phyloP scores from a whole-genome alignment of 2,113 vertebrate species.

The Ammospiza nelsoni region DNA sequence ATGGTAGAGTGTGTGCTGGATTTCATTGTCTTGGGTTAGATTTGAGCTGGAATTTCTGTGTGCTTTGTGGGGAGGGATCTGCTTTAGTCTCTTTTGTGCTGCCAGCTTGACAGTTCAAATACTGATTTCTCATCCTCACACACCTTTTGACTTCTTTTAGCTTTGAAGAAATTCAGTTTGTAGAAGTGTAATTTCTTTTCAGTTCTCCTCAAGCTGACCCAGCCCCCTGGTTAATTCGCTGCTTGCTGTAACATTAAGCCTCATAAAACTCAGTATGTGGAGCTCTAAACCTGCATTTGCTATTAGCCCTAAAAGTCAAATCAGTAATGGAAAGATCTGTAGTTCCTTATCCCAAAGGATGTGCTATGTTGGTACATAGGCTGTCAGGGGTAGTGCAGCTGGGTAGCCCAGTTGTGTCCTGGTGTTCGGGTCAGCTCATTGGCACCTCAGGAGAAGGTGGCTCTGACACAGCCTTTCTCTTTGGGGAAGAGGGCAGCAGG shows the following conservation, averaged over 20 bases:
- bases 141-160: slow-evolving; percentile 25
- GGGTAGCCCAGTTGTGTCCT: background rate
- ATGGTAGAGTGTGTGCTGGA: background rate
- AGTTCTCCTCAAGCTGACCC: background rate
- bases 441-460: background rate
- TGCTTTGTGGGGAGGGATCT: background rate
- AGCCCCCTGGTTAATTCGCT: background rate
- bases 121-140: background rate
- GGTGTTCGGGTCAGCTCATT: background rate
- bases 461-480: background rate
- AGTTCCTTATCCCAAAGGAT: slow-evolving; percentile 19
- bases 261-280: background rate
- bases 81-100: background rate
- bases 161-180: slow-evolving; percentile 7
- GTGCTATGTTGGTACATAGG: background rate
- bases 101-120: background rate
- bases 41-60: background rate
- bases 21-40: background rate
- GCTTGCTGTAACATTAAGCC: background rate
- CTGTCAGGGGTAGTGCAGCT: background rate
- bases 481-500: background rate
- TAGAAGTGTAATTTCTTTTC: background rate
- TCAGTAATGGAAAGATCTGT: slow-evolving; percentile 29
- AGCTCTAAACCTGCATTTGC: slow-evolving; percentile 11
- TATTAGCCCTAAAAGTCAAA: slow-evolving; percentile 14